Evolutionary conservation across 1,140 invertebrate species (phyloP).

Genomic region (Amyelois transitella): DNA sequence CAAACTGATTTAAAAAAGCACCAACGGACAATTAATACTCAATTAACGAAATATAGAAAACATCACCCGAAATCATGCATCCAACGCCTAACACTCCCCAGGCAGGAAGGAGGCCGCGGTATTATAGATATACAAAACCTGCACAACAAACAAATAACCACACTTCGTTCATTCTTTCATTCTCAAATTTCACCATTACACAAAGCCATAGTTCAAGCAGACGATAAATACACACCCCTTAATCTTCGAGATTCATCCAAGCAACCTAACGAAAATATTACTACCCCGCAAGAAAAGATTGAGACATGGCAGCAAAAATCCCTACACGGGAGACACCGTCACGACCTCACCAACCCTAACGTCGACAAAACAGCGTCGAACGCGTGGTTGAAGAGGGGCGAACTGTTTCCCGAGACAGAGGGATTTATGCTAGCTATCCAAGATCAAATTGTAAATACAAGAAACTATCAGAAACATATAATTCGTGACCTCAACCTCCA

Average conservation of each 20-base stretch:
- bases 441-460: no score
- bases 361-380: no score
- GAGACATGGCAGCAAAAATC: neutral
- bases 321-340: neutral
- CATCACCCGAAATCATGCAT: slow-evolving; percentile 10
- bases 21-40: slow-evolving; percentile 2
- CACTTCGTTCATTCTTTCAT: neutral
- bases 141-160: slow-evolving; percentile 9
- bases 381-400: slow-evolving; percentile 1
- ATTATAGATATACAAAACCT: slow-evolving; percentile 11
- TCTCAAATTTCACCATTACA: neutral
- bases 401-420: no score
- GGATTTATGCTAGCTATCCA: slow-evolving; percentile 6
- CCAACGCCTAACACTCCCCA: slow-evolving; percentile 5
- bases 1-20: neutral
- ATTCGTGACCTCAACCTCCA: neutral
- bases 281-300: neutral
- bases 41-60: slow-evolving; percentile 10
- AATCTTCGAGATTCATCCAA: neutral
- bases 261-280: neutral
- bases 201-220: neutral
- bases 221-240: neutral
- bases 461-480: slow-evolving; percentile 1
- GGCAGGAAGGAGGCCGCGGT: slow-evolving; percentile 9
- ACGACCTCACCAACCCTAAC: neutral